phyloP scores from a whole-genome alignment of 2,888 invertebrate species.

The Capitulum mitella region DNA sequence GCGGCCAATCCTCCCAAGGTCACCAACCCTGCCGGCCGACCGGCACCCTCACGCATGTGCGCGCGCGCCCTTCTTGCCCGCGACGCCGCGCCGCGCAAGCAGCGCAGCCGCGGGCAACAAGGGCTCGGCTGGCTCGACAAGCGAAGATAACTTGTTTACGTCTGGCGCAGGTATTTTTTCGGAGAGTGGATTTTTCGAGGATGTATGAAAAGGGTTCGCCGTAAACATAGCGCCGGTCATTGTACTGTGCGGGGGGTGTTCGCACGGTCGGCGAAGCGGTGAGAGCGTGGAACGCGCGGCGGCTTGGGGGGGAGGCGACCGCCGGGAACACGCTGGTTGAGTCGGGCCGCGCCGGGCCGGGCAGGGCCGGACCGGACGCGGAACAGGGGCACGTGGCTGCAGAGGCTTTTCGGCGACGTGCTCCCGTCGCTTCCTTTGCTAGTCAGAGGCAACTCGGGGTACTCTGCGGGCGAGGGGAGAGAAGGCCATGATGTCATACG shows the following conservation, averaged over 20 bases:
- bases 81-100: too few relatives aligned
- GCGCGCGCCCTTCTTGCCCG: not conserved
- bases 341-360: too few relatives aligned
- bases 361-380: too few relatives aligned
- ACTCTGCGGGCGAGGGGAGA: too few relatives aligned
- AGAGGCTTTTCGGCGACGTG: too few relatives aligned
- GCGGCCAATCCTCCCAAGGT: not conserved
- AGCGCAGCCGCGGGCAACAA: not conserved
- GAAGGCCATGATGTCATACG: too few relatives aligned
- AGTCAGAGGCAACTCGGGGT: too few relatives aligned
- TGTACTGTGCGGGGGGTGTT: not conserved
- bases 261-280: not conserved
- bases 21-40: not conserved
- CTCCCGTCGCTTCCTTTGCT: too few relatives aligned
- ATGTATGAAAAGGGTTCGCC: not conserved
- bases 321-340: too few relatives aligned
- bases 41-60: not conserved
- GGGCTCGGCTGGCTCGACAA: not conserved
- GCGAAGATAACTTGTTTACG: slow-evolving; percentile 16
- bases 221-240: slow-evolving; percentile 7
- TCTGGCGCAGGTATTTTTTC: slow-evolving; percentile 5
- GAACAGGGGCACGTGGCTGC: too few relatives aligned
- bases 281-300: too few relatives aligned
- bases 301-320: too few relatives aligned
- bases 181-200: slow-evolving; percentile 13